Base-by-base conservation (phyloP, 2,888 invertebrate genomes). In the Elmis aenea region DNA sequence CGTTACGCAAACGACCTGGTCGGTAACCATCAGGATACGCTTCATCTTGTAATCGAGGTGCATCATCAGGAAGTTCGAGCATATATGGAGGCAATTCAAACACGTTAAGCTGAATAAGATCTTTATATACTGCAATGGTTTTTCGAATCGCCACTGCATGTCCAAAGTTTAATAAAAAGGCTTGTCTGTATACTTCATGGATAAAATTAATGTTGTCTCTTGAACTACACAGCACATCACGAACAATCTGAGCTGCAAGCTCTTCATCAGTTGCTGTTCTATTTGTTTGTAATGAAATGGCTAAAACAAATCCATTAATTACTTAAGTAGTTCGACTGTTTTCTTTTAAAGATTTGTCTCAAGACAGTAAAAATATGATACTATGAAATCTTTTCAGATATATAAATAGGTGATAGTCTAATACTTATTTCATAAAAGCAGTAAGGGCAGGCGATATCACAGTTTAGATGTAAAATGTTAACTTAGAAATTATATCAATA, bases 151-250 rank as follows among this genome's bases (percentile, higher is more conserved):
- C 90, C 44, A 84, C 82, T 8, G 91, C 86, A 65, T 93, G 90
- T 2, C 81, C 76, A 66, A 94, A 93, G 48, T 90, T 88, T 55
- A 95, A 71, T 27, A 94, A 73, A 70, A 95, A 90, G 16, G 93
- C 92, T 70, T 95, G 93, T 14, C 95, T 79, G 62, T 93, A 87
- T 37, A 95, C 79, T 70, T 96, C 96, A 58, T 95, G 89, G 14
- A 95, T 81, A 62, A 96, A 89, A 71, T 96, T 92, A 3, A 96
- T 84, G 66, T 95, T 93, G 51, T 92, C 91, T 27, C 92, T 78
- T 22, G 81, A 86, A 14, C 83, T 79, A 62, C 90, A 92, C 23
- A 96, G 72, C 10, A 94, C 92, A 55, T 90, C 86, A 26, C 89
- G 80, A 0, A 93, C 92, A 34, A 93, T 81, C 52, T 78, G 72